Evolutionary conservation across 2,797 vertebrate species (phyloP), one percentile per base, ranked within the genome.

Genomic region (Dromococcyx pavoninus): DNA sequence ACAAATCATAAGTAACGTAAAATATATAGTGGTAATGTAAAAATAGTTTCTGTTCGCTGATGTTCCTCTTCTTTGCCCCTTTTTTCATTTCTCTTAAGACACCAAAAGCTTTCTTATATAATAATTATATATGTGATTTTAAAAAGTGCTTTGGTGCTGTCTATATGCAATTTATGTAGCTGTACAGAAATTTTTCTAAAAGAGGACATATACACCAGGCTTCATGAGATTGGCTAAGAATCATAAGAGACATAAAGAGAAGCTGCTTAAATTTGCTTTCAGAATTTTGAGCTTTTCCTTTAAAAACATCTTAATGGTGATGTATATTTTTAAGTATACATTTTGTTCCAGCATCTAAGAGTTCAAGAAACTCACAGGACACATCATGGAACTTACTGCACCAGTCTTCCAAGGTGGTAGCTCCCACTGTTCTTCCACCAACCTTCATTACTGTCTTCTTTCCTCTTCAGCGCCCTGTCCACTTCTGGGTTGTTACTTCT

Each of bases 11-110:
- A 69, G 16, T 54, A 54, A 46, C 3, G 3, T 77, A 53, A 89
- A 77, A 64, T 74, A 11, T 46, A 19, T 48, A 74, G 22, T 57
- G 50, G 43, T 86, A 72, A 57, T 35, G 13, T 76, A 62, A 61
- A 84, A 81, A 54, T 15, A 33, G 24, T 78, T 87, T 57, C 7
- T 75, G 13, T 83, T 94, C n/a, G 24, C 76, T 74, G 41, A 7
- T 72, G 78, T 71, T 54, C 57, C 17, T 84, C 30, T 32, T 72
- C 56, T 88, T 88, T 86, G 35, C 25, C 44, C 28, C 23, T 94
- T 61, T 51, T 91, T 25, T 50, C 27, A 48, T 75, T 88, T 85
- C n/a, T 81, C 66, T 70, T 91, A 75, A 95, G 76, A 62, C 28
- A n/a, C 69, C 37, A 70, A 73, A 88, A 92, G 13, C 13, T 71